Base-by-base conservation (phyloP, 2,888 invertebrate species). In the Chrysodeixis includens region DNA sequence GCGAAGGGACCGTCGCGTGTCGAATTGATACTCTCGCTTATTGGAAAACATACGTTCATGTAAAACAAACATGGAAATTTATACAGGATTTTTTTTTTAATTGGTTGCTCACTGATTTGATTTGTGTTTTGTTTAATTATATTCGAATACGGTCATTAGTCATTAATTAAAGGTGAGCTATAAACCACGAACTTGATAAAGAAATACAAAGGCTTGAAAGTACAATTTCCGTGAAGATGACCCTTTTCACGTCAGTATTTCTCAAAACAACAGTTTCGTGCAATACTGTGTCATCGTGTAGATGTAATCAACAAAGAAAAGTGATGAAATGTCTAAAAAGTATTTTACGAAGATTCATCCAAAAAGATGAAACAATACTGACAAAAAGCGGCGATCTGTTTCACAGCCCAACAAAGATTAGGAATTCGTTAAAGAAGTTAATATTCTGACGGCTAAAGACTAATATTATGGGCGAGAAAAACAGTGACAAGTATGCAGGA, bases 401-500 rank as follows among this genome's bases (percentile, higher is more conserved):
- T 70, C 65, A 63, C 62, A 66, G 69, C 52, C 58, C 63, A 67
- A 67, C 57, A 58, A 69, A 75, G 57, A 64, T 70, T 57, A 70
- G 59, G 74, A 77, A 81, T 80, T 82, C 69, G 66, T 63, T 70
- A 58, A 74, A 79, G 77, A 70, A 79, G 62, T 35, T 72, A 73
- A 74, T 77, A 77, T 59, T 71, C 79, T 66, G 20, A n/a, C n/a
- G n/a, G n/a, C n/a, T n/a, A n/a, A n/a, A n/a, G n/a, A 66, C 67
- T 73, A 79, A 79, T 76, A 76, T 73, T 70, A 64, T 40, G 65
- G 63, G 64, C 70, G 69, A 79, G 79, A 84, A 85, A 86, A 87
- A 76, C 79, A 84, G 83, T 81, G 76, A 68, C 78, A 87, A 89
- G 86, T 88, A 91, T 88, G 88, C 89, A 88, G 87, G 81, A 84